Conservation (phyloP, 2,113 vertebrate species). For the Mohoua ochrocephala region DNA sequence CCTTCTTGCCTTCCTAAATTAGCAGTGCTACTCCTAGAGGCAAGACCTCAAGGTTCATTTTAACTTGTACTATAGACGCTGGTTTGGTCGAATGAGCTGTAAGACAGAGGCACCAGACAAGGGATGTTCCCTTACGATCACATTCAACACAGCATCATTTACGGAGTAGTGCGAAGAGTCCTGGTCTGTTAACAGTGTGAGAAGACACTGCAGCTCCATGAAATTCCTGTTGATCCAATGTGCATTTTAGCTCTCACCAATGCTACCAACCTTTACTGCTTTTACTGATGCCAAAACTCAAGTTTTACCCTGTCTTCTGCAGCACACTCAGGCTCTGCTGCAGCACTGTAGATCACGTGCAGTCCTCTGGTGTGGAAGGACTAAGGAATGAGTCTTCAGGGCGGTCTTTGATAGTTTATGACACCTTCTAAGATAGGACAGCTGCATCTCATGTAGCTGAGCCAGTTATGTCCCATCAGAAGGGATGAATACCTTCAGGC, state of each 20-base stretch:
- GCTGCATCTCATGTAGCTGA: neutral
- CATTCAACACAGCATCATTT: neutral
- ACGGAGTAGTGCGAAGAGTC: neutral
- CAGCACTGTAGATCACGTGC: neutral
- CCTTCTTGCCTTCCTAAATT: neutral
- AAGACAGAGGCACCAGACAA: neutral
- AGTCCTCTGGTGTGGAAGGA: neutral
- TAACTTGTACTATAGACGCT: neutral
- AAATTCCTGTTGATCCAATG: neutral
- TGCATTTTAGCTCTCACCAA: neutral
- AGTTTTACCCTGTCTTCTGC: neutral
- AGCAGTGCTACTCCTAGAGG: neutral
- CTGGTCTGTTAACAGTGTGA: neutral
- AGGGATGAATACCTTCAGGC: neutral
- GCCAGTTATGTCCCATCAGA: neutral
- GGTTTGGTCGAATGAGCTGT: neutral
- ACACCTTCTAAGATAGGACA: neutral
- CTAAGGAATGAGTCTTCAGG: neutral
- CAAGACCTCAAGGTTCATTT: neutral
- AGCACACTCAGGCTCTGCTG: neutral
- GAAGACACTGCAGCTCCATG: neutral
- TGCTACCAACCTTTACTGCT: neutral
- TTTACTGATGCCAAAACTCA: neutral
- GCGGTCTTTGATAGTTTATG: neutral
- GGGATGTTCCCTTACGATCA: neutral